Evolutionary conservation across 2,797 vertebrate species (phyloP).

Genomic region (Synanceia verrucosa): DNA sequence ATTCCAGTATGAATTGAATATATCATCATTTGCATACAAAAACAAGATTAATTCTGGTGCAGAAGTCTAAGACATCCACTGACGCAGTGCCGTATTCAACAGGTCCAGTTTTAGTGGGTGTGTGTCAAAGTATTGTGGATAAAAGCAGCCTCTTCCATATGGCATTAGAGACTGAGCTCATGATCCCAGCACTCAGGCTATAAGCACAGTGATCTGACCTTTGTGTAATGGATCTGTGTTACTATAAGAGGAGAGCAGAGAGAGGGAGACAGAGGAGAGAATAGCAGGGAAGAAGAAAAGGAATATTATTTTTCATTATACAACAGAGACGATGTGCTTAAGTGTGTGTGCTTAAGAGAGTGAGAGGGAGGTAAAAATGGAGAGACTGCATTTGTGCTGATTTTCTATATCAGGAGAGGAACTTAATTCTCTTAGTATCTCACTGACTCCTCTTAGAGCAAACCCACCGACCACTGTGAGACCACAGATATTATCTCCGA

Average conservation of each 20-base stretch:
- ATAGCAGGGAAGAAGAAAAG: background rate
- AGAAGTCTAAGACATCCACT: background rate
- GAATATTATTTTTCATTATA: slow-evolving; percentile 23
- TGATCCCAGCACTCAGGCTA: slow-evolving; percentile 53
- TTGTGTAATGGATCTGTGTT: slow-evolving; percentile 62
- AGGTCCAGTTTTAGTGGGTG: slow-evolving; percentile 8
- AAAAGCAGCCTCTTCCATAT: slow-evolving; percentile 44
- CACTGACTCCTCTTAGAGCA: slow-evolving; percentile 42
- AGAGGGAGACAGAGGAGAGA: background rate
- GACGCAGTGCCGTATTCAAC: slow-evolving; percentile 9
- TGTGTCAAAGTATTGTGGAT: slow-evolving; percentile 19
- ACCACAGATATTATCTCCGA: background rate
- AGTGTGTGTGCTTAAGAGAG: slow-evolving; percentile 31
- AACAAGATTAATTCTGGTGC: background rate
- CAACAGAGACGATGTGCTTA: background rate
- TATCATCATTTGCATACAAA: slow-evolving; percentile 22
- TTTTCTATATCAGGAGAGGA: slow-evolving; percentile 45
- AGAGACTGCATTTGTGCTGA: slow-evolving; percentile 37
- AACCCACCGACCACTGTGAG: slow-evolving; percentile 9
- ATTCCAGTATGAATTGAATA: slow-evolving; percentile 6
- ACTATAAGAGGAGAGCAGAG: slow-evolving; percentile 26
- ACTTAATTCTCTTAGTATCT: slow-evolving; percentile 48
- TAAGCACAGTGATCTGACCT: slow-evolving; percentile 54
- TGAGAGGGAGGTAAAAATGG: slow-evolving; percentile 19
- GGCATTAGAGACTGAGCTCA: slow-evolving; percentile 48